phyloP scores from a whole-genome alignment of 30 jellyfish, hydroid and myxozoan species.

The Aurelia aurita complex sp. Pacific region DNA sequence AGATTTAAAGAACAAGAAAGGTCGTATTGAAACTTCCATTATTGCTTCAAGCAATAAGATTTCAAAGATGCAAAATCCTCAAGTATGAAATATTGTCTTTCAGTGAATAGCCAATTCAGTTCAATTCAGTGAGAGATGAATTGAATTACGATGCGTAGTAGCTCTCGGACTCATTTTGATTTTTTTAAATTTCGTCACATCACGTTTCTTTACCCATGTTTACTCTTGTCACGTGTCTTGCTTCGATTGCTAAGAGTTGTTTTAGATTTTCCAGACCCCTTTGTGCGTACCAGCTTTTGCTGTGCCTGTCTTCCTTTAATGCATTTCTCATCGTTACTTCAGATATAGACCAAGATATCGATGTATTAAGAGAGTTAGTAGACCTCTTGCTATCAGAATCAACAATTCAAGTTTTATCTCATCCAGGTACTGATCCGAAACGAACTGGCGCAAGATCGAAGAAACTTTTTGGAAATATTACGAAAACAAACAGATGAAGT shows the following conservation, averaged over 20 bases:
- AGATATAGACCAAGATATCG: too few species aligned
- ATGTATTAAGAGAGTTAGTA: too few species aligned
- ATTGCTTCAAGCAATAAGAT: constrained; percentile 29
- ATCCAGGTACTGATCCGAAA: constrained; percentile 20
- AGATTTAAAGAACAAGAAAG: constrained; percentile 57
- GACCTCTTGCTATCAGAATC: too few species aligned
- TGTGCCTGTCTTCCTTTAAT: too few species aligned
- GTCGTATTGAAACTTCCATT: constrained; percentile 39
- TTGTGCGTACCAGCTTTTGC: too few species aligned
- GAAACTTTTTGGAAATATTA: constrained; percentile 32
- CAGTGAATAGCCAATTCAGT: background rate
- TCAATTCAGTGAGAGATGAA: background rate
- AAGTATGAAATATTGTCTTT: background rate
- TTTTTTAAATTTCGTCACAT: background rate
- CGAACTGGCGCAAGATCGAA: constrained; percentile 49
- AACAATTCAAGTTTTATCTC: background rate
- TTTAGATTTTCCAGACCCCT: too few species aligned
- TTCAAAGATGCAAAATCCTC: constrained; percentile 55
- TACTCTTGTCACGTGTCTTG: too few species aligned
- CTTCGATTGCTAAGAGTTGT: too few species aligned
- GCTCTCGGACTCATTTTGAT: background rate
- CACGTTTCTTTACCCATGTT: background rate
- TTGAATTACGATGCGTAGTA: background rate
- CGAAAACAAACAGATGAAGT: constrained; percentile 60
- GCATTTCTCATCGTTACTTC: too few species aligned